Percentiles rank a stretch among this genome's conserved stretches.
Conservation (phyloP, 1,140 invertebrate genomes). For the Papilio glaucus region DNA sequence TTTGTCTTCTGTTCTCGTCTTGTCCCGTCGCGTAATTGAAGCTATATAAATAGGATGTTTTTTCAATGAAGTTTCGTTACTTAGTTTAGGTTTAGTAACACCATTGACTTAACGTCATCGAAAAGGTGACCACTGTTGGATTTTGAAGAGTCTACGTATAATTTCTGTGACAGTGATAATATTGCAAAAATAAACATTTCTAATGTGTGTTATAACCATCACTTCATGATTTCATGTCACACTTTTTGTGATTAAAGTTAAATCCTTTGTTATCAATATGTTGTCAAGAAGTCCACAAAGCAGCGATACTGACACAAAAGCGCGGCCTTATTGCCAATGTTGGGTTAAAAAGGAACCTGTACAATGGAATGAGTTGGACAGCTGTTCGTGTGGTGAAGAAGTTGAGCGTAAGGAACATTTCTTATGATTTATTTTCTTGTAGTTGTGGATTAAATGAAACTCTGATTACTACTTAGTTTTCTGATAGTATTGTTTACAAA, state of each 20-base stretch:
- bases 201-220: background rate
- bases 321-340: constrained; percentile 54
- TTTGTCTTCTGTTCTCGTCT: background rate
- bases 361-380: constrained; percentile 52
- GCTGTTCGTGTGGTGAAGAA: constrained; percentile 67
- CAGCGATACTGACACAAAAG: constrained; percentile 35
- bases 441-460: background rate
- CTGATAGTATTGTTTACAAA: background rate
- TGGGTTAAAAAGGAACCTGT: constrained; percentile 59
- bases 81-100: no score
- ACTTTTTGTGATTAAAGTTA: background rate
- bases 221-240: background rate
- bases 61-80: background rate
- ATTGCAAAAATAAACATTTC: background rate
- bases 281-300: constrained; percentile 1
- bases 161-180: background rate
- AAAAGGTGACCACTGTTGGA: background rate
- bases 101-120: background rate
- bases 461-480: background rate
- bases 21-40: background rate
- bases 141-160: background rate
- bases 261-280: background rate
- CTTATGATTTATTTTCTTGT: background rate
- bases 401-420: constrained; percentile 52
- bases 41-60: background rate